These are phyloP conservation scores for Orchestia grillus DNA, from an alignment of 1,140 invertebrate genomes.

Conservation along the genomic window DNA sequence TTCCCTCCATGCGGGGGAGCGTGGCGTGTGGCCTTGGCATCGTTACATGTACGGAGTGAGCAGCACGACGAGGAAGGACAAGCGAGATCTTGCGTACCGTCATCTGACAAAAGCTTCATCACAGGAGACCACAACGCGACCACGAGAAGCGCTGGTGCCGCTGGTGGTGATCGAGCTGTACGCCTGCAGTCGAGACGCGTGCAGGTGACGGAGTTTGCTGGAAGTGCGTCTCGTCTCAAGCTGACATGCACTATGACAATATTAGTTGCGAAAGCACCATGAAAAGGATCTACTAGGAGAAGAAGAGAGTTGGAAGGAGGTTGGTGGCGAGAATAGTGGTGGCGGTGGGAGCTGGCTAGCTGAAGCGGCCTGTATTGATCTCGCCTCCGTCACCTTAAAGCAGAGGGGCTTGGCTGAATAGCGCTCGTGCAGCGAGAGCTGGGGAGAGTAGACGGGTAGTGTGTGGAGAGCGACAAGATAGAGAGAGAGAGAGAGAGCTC, in stretches of 20 bases:
- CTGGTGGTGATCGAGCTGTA: no score
- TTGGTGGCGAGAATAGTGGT: conserved; percentile 13
- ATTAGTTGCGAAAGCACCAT: background rate
- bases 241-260: no score
- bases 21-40: conserved; percentile 3
- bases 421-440: background rate
- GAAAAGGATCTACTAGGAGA: conserved; percentile 5
- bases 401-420: conserved; percentile 46
- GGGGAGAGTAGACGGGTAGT: conserved; percentile 43
- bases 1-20: background rate
- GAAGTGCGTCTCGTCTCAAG: background rate
- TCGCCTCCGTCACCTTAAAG: conserved; percentile 47
- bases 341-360: conserved; percentile 14
- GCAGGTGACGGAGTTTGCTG: background rate
- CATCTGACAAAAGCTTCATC: background rate
- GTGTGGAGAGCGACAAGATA: background rate
- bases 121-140: background rate
- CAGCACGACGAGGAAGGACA: background rate
- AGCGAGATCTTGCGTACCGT: background rate
- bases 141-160: background rate
- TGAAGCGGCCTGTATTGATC: conserved; percentile 41
- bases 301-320: conserved; percentile 5
- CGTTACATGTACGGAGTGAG: background rate
- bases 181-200: background rate
- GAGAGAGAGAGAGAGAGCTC: background rate